Evolutionary conservation across 2,113 vertebrate species (phyloP).

Genomic region (Hypomesus transpacificus): DNA sequence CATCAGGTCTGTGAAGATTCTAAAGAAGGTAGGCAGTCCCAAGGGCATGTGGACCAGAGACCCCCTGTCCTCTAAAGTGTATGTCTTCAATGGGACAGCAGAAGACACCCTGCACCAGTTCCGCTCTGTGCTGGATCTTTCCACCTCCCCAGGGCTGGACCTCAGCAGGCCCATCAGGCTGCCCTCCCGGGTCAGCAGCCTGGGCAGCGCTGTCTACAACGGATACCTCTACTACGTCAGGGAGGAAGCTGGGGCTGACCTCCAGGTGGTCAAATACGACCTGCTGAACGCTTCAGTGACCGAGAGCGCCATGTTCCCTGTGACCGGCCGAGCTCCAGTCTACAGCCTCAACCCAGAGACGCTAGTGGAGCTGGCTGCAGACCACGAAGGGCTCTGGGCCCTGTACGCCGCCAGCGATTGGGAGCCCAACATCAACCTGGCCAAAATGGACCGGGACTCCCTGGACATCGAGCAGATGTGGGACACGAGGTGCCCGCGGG

Average conservation of each 20-base stretch:
- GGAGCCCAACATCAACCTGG: slow-evolving; percentile 84
- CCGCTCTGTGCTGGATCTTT: slow-evolving; percentile 80
- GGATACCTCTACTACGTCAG: slow-evolving; percentile 85
- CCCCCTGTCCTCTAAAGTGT: slow-evolving; percentile 82
- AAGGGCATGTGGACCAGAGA: slow-evolving; percentile 92
- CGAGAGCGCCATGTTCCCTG: slow-evolving; percentile 87
- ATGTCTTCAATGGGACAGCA: slow-evolving; percentile 82
- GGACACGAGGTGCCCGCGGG: slow-evolving; percentile 90
- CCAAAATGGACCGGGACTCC: slow-evolving; percentile 85
- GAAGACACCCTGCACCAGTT: slow-evolving; percentile 83
- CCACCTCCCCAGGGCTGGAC: slow-evolving; percentile 71
- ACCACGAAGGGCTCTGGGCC: slow-evolving; percentile 92
- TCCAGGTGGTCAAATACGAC: slow-evolving; percentile 90
- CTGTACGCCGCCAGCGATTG: slow-evolving; percentile 82
- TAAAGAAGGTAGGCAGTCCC: slow-evolving; percentile 82
- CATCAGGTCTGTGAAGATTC: slow-evolving; percentile 91
- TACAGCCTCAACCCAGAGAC: slow-evolving; percentile 84
- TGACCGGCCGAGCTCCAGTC: slow-evolving; percentile 76
- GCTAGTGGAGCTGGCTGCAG: slow-evolving; percentile 82
- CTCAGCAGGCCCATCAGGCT: slow-evolving; percentile 76
- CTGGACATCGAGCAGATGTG: slow-evolving; percentile 95
- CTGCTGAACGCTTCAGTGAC: slow-evolving; percentile 76
- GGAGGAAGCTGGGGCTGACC: slow-evolving; percentile 55
- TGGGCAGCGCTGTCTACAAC: slow-evolving; percentile 81
- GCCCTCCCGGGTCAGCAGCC: slow-evolving; percentile 83